These are phyloP conservation scores for Redunca redunca DNA, from an alignment of 2,113 vertebrate species.

Conservation along the genomic window DNA sequence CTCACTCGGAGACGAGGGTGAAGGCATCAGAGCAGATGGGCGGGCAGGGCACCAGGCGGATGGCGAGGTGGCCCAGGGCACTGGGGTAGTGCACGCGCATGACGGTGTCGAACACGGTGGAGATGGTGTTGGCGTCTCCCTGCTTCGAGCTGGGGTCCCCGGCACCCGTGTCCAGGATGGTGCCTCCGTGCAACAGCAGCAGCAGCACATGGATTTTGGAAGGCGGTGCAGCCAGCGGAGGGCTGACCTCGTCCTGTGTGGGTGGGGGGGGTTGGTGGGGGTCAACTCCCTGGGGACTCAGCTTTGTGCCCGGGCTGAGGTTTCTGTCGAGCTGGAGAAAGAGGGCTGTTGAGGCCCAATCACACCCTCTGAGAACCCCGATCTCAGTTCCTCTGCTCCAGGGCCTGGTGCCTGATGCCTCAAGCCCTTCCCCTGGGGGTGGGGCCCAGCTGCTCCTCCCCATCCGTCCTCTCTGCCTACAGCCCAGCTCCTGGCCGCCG, in stretches of 20 bases:
- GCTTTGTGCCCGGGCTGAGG: not conserved
- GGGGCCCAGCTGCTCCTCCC: not conserved
- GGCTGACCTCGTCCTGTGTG: slow-evolving; percentile 85
- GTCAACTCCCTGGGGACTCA: not conserved
- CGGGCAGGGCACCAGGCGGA: slow-evolving; percentile 95
- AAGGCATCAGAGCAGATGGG: slow-evolving; percentile 96
- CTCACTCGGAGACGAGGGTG: slow-evolving; percentile 95
- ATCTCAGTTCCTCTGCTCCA: not conserved
- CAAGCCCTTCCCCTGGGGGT: not conserved
- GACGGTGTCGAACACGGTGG: slow-evolving; percentile 91
- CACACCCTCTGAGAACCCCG: not conserved
- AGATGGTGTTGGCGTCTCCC: slow-evolving; percentile 95
- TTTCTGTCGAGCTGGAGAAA: accelerated
- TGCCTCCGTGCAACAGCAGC: slow-evolving; percentile 95
- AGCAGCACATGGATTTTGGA: slow-evolving; percentile 94
- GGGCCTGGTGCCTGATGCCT: not conserved
- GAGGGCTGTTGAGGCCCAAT: not conserved
- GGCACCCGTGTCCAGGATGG: slow-evolving; percentile 95
- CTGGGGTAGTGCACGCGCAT: slow-evolving; percentile 97
- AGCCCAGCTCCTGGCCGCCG: not conserved
- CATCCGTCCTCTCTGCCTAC: accelerated
- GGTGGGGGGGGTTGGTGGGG: accelerated
- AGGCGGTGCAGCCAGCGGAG: slow-evolving; percentile 83
- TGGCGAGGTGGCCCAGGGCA: slow-evolving; percentile 92
- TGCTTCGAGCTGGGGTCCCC: slow-evolving; percentile 97